Evolutionary conservation across 2,113 vertebrate genomes (phyloP).

Genomic region (Heterochromis multidens): DNA sequence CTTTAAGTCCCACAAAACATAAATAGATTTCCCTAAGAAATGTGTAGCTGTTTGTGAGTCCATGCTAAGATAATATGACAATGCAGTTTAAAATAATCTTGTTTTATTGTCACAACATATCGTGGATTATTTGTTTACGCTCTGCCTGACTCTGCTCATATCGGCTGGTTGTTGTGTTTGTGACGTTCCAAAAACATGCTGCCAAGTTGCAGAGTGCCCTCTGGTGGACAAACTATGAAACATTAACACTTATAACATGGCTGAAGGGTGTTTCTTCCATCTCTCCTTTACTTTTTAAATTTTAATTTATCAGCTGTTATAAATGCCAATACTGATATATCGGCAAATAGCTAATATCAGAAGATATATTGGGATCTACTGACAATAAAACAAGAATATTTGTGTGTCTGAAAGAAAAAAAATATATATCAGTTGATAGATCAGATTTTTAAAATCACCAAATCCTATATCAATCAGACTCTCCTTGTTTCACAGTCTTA

Average conservation of each 20-base stretch:
- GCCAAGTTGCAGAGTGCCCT: background rate
- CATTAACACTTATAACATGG: background rate
- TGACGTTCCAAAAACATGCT: background rate
- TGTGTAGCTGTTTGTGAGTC: too few species aligned
- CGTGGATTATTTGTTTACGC: background rate
- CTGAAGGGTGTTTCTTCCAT: background rate
- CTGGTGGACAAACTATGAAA: background rate
- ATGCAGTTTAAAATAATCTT: too few species aligned
- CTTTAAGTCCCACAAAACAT: background rate
- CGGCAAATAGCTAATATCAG: background rate
- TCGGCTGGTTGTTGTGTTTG: background rate
- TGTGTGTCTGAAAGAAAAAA: background rate
- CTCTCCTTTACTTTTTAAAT: background rate
- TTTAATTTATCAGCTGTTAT: background rate
- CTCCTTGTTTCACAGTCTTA: background rate
- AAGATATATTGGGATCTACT: background rate
- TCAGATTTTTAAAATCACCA: background rate
- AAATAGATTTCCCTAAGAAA: background rate
- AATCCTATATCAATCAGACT: rapidly evolving
- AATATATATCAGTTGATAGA: background rate
- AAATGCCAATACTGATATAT: background rate
- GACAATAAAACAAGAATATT: background rate
- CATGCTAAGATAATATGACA: too few species aligned
- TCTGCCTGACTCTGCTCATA: too few species aligned
- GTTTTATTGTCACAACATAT: rapidly evolving